Evolutionary conservation across 2,888 invertebrate genomes (phyloP), one percentile per base, ranked within the genome.

Genomic region (Lithophane semibrunnea): DNA sequence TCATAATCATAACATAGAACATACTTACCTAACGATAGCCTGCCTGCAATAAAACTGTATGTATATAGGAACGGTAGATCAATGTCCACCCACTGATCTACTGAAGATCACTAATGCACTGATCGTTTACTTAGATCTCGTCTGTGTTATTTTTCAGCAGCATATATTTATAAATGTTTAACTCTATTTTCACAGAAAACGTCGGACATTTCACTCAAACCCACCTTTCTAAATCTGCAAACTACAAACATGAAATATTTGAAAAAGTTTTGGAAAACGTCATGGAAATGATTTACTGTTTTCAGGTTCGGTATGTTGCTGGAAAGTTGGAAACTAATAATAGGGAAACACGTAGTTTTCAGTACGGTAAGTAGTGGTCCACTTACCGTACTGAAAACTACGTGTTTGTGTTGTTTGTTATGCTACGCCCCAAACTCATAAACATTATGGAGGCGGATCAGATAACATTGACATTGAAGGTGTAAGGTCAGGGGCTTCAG

Each of bases 401-500:
- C n/a, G n/a, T n/a, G n/a, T n/a, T n/a, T n/a, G n/a, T n/a, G n/a
- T n/a, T n/a, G n/a, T n/a, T n/a, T n/a, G n/a, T n/a, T n/a, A n/a
- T n/a, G n/a, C n/a, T n/a, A 80, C 78, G 73, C 83, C 87, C 79
- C 76, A 82, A 77, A 79, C 86, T 86, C 86, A 85, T 89, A 88
- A 88, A 89, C 86, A 87, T 84, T 85, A 87, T 84, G 83, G 78
- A 80, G 79, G 74, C 70, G 82, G 82, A 91, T 90, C 91, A 89
- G 92, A 92, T 92, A 92, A 91, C 94, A 94, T 93, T 94, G 94
- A 92, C 93, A 92, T 94, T 94, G 92, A 63, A 71, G 78, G 88
- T 82, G 84, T 86, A 88, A 92, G 92, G 91, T 91, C 91, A 88
- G 85, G 88, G 90, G 90, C 88, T 88, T 83, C 83, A 80, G 81